phyloP scores from a whole-genome alignment of 2,888 invertebrate species.

The Xestia ashworthii region DNA sequence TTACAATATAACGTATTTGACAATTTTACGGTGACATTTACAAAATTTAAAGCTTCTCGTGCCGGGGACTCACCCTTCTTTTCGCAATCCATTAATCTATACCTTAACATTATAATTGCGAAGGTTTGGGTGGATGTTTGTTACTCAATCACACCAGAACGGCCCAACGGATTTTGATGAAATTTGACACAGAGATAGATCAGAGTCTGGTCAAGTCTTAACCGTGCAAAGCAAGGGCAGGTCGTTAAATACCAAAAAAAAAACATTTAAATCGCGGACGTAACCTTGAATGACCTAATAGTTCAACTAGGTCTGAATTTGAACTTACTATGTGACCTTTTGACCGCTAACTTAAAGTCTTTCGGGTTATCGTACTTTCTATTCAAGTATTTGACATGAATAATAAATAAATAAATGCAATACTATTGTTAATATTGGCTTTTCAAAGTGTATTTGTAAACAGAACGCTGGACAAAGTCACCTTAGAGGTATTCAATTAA shows the following conservation, averaged over 20 bases:
- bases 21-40: too few relatives aligned
- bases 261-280: background rate
- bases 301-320: background rate
- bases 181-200: too few relatives aligned
- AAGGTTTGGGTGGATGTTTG: too few relatives aligned
- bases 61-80: too few relatives aligned
- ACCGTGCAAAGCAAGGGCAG: background rate
- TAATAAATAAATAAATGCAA: background rate
- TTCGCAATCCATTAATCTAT: too few relatives aligned
- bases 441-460: background rate
- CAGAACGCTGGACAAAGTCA: constrained; percentile 2
- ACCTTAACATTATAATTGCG: too few relatives aligned
- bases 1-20: too few relatives aligned
- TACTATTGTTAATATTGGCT: constrained; percentile 4
- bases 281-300: constrained; percentile 11
- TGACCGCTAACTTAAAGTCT: background rate
- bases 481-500: background rate
- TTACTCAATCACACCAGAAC: too few relatives aligned
- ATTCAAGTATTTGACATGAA: background rate
- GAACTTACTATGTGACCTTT: background rate
- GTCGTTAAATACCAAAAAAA: background rate
- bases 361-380: background rate
- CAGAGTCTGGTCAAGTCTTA: background rate
- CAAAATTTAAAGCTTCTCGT: too few relatives aligned
- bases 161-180: too few relatives aligned